These are phyloP conservation scores for Ooceraea biroi DNA, from an alignment of 1,140 invertebrate genomes.

Conservation along the genomic window DNA sequence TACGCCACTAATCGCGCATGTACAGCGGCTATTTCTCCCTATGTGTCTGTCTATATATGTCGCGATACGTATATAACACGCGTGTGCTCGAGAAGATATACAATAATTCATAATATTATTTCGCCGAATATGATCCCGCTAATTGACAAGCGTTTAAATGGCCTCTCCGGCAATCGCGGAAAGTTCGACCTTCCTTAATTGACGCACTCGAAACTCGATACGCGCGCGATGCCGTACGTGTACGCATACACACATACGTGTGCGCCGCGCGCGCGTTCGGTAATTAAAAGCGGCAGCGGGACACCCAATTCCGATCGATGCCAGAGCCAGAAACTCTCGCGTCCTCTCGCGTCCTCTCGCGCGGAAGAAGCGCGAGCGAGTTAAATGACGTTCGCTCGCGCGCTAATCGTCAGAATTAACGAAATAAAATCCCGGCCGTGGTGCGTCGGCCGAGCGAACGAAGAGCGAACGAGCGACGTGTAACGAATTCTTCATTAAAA, in stretches of 20 bases:
- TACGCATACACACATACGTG: not conserved
- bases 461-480: constrained; percentile 4
- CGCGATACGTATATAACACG: not conserved
- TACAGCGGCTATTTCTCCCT: too few species aligned
- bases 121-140: constrained; percentile 18
- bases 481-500: constrained; percentile 64
- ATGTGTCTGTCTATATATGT: too few species aligned
- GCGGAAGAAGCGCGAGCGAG: constrained; percentile 37
- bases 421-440: too few species aligned
- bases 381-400: constrained; percentile 15
- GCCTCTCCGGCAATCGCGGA: constrained; percentile 22
- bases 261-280: not conserved
- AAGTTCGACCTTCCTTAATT: constrained; percentile 25
- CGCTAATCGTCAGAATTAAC: constrained; percentile 55
- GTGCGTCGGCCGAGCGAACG: not conserved
- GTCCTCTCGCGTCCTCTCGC: constrained; percentile 4
- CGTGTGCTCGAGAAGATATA: constrained; percentile 23
- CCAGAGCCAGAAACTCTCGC: not conserved
- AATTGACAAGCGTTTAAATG: constrained; percentile 55
- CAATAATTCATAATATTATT: constrained; percentile 43
- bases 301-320: constrained; percentile 36
- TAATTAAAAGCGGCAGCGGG: constrained; percentile 49
- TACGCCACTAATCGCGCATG: too few species aligned
- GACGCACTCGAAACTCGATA: constrained; percentile 37
- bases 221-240: too few species aligned